phyloP scores from a whole-genome alignment of 2,888 invertebrate genomes.

The Notocelia uddmanniana region DNA sequence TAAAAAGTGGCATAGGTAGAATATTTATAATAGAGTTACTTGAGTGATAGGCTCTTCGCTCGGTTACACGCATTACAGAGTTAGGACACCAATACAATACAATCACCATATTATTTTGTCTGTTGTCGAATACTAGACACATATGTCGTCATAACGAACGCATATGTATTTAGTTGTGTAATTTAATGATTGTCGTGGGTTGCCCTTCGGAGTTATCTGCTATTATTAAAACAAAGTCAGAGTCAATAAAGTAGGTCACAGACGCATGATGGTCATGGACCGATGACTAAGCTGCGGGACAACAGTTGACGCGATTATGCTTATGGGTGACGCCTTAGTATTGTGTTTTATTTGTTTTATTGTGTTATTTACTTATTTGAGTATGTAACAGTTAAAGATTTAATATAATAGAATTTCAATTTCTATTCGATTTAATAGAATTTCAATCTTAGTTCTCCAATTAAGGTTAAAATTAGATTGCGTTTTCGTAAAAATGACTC shows the following conservation, averaged over 20 bases:
- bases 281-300: constrained; percentile 18
- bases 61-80: too few relatives aligned
- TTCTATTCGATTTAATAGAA: too few relatives aligned
- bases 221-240: constrained; percentile 23
- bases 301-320: constrained; percentile 8
- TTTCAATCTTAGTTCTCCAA: too few relatives aligned
- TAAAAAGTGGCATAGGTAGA: too few relatives aligned
- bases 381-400: neutral
- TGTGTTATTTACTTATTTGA: neutral
- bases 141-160: neutral
- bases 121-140: neutral
- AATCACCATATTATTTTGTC: neutral
- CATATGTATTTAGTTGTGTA: constrained; percentile 3
- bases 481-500: too few relatives aligned
- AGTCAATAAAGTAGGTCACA: constrained; percentile 27
- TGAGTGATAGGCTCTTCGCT: too few relatives aligned
- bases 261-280: constrained; percentile 9
- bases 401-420: too few relatives aligned
- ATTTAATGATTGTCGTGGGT: neutral
- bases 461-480: too few relatives aligned
- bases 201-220: constrained; percentile 9
- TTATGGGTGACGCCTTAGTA: constrained; percentile 13
- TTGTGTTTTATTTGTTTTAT: neutral
- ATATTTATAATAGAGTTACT: too few relatives aligned
- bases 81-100: neutral